Evolutionary conservation across 2,888 invertebrate species (phyloP), one percentile per base, ranked within the genome.

Genomic region (Dexiosoma caninum): DNA sequence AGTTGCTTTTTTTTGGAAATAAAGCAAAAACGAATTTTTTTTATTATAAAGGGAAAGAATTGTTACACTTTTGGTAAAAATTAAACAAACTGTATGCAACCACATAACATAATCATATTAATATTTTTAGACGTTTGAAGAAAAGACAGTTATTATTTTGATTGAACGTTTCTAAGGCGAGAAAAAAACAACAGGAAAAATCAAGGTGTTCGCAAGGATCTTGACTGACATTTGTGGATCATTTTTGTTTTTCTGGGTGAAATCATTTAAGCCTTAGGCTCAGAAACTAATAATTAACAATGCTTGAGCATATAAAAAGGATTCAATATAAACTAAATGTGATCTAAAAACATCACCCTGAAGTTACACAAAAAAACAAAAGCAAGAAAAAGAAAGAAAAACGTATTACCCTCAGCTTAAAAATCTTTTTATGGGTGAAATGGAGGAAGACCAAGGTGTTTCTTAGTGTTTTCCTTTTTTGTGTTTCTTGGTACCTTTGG

Each of bases 321-420:
- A 81, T 19, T 74, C 46, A 79, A 67, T 60, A 51, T 59, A 66
- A 64, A 42, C 64, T 84, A 40, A 55, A 79, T 85, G 85, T 87
- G 87, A 87, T 86, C 88, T 84, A 86, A 86, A 86, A 88, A 87
- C 88, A 86, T 86, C 88, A 87, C 83, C 84, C 85, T 77, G 57
- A 67, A 55, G 66, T 55, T 10, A 53, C 19, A 72, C 40, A 71
- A 76, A 35, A 49, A 9, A 23, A 40, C 37, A n/a, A n/a, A n/a
- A n/a, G n/a, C n/a, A n/a, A n/a, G n/a, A n/a, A n/a, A n/a, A n/a
- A n/a, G n/a, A 32, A 30, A 4, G 16, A 30, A 57, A 53, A 40
- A 66, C 69, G 55, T 40, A 37, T 27, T 77, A 76, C 69, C 69
- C 60, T 69, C 59, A 23, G 62, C 19, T 51, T 5, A 12, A 19